Base-by-base conservation (phyloP, 1,140 invertebrate species). In the Trichomalopsis sarcophagae region DNA sequence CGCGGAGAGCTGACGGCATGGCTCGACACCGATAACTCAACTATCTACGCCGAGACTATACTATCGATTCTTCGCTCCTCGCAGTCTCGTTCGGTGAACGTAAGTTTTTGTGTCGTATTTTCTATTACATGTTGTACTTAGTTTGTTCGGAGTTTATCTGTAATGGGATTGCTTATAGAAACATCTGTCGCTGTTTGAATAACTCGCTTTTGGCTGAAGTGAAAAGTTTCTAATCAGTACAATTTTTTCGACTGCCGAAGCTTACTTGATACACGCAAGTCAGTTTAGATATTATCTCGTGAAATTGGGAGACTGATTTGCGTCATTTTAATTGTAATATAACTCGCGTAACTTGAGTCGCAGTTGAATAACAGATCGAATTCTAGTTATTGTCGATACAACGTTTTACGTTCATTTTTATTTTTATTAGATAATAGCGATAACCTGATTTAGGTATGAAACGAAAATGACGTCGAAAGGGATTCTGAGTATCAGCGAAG, bases 401-500 rank as follows among this genome's bases (percentile, higher is more conserved):
- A 66, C 21, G 11, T 66, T 66, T 21, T 21, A 1, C 6, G 11
- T 66, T 66, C 6, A n/a, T 66, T 14, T 66, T 21, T 21, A 66
- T 73, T 30, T 44, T 44, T 44, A 44, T 44, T 44, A 10, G 9
- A 73, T 47, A 44, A 66, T 79, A 21, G 7, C 2, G 21, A 21
- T n/a, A 1, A 6, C 21, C 21, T 74, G 36, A 50, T 69, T 9
- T 2, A 62, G 50, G 23, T 78, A 30, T 9, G 17, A 66, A 23
- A 9, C 0, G 17, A 83, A 77, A 83, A 89, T 89, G 88, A 13
- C 85, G 9, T 75, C 84, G 2, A 83, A 66, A 33, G 87, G 87
- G 47, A 88, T 88, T 71, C 47, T 89, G 33, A 90, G 87, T 40
- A 87, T 89, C 47, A 36, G 44, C 27, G 87, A 95, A 90, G 93